Evolutionary conservation across 2,797 vertebrate genomes (phyloP).

Genomic region (Rhynchotus rufescens): DNA sequence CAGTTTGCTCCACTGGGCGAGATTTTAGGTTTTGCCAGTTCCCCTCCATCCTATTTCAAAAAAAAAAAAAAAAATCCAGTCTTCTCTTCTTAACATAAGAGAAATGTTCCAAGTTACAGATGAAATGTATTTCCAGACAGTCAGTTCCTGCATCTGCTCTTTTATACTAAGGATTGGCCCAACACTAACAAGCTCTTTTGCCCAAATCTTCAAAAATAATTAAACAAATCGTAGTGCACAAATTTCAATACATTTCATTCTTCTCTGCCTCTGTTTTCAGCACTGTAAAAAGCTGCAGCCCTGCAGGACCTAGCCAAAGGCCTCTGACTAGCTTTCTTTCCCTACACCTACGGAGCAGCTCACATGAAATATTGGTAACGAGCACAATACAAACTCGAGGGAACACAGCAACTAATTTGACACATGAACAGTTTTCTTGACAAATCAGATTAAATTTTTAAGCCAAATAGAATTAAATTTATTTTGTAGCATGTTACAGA

Average conservation of each 20-base stretch:
- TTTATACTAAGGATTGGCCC: background rate
- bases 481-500: constrained; percentile 36
- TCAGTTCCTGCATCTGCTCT: background rate
- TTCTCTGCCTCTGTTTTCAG: background rate
- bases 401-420: constrained; percentile 66
- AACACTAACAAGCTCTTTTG: constrained; percentile 18
- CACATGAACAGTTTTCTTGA: constrained; percentile 57
- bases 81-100: background rate
- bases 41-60: background rate
- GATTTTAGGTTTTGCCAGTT: background rate
- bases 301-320: background rate
- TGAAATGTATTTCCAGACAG: background rate
- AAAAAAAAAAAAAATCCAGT: too few species aligned
- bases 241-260: constrained; percentile 37
- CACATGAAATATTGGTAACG: background rate
- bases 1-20: background rate
- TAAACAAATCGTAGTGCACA: constrained; percentile 27
- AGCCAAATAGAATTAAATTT: constrained; percentile 57
- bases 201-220: background rate
- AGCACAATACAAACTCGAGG: constrained; percentile 61
- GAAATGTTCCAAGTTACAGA: background rate
- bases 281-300: constrained; percentile 43
- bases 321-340: constrained; percentile 39
- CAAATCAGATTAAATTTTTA: constrained; percentile 77
- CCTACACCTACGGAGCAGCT: constrained; percentile 74